Conservation (phyloP, 2,113 vertebrate genomes). For the Plectropomus leopardus region DNA sequence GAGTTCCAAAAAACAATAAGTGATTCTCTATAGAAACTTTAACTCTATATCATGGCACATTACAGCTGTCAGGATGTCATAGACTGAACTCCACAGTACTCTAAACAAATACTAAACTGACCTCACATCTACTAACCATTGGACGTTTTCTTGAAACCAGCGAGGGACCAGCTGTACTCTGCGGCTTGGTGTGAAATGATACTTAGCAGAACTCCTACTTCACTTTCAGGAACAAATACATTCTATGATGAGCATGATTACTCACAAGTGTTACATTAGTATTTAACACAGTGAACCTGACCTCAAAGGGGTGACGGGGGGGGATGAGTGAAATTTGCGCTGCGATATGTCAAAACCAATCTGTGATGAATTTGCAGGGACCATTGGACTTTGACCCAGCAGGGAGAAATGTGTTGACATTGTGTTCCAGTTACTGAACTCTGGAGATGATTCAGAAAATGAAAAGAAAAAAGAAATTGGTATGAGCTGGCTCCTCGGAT, state of each 20-base stretch:
- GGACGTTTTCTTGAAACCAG: slow-evolving; percentile 41
- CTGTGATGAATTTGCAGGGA: slow-evolving; percentile 45
- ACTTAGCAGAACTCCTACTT: slow-evolving; percentile 51
- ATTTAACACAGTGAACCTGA: slow-evolving; percentile 57
- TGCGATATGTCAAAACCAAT: slow-evolving; percentile 42
- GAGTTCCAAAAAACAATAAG: slow-evolving; percentile 15
- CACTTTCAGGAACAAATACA: slow-evolving; percentile 64
- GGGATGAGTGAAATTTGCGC: slow-evolving; percentile 16
- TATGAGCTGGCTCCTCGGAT: slow-evolving; percentile 52
- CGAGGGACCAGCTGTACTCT: slow-evolving; percentile 28
- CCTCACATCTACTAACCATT: slow-evolving; percentile 48
- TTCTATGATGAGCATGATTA: slow-evolving; percentile 61
- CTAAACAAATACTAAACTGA: slow-evolving; percentile 54
- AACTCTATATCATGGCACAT: slow-evolving; percentile 44
- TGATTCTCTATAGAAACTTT: slow-evolving; percentile 18
- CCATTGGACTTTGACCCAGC: slow-evolving; percentile 49
- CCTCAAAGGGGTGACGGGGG: neutral
- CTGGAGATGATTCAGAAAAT: slow-evolving; percentile 32
- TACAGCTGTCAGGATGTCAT: slow-evolving; percentile 33
- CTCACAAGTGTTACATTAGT: slow-evolving; percentile 56
- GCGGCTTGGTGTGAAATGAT: slow-evolving; percentile 42
- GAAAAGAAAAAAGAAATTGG: neutral
- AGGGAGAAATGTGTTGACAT: slow-evolving; percentile 55
- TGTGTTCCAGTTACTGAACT: slow-evolving; percentile 50
- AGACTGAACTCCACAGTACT: slow-evolving; percentile 50